Conservation (phyloP, 1,140 invertebrate genomes). For the Monomorium pharaonis region DNA sequence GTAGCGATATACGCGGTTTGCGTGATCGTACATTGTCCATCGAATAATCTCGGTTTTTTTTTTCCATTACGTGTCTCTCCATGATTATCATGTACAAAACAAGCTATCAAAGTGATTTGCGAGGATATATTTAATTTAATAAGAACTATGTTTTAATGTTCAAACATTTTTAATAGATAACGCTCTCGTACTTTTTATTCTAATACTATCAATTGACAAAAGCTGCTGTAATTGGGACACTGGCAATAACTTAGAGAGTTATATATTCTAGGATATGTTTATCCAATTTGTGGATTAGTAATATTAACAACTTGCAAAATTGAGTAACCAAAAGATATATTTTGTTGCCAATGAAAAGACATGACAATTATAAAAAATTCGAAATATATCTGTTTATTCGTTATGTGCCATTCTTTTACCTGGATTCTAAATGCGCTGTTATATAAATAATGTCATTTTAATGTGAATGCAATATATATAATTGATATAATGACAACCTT, state of each 20-base stretch:
- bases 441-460: too few relatives aligned
- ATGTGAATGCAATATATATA: too few relatives aligned
- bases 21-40: background rate
- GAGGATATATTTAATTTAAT: slow-evolving; percentile 20
- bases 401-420: background rate
- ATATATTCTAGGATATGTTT: background rate
- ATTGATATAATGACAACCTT: background rate
- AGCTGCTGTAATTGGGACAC: too few relatives aligned
- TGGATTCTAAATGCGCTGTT: background rate
- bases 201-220: too few relatives aligned
- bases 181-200: too few relatives aligned
- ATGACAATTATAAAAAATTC: background rate
- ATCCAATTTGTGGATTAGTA: background rate
- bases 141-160: background rate
- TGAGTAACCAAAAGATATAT: background rate
- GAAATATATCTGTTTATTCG: background rate
- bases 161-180: too few relatives aligned
- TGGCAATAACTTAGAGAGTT: too few relatives aligned
- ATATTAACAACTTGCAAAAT: slow-evolving; percentile 1
- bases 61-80: background rate
- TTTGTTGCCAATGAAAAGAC: background rate
- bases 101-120: slow-evolving; percentile 26
- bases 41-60: background rate
- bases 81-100: slow-evolving; percentile 9
- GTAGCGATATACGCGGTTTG: background rate